phyloP scores from a whole-genome alignment of 2,888 invertebrate genomes.

The Cryptophagus acutangulus region DNA sequence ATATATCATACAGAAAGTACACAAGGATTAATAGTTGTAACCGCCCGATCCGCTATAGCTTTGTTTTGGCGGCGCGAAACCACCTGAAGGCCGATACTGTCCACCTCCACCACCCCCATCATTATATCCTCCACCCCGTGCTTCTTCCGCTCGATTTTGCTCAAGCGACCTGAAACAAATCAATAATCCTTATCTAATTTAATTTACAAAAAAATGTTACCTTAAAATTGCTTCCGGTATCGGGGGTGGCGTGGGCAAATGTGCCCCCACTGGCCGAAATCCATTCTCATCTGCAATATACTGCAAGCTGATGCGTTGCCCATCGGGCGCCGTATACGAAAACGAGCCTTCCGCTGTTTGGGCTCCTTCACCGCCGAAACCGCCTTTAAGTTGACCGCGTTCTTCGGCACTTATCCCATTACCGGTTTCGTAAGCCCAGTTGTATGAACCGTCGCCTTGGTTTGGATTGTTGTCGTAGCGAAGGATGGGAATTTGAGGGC shows the following conservation, averaged over 20 bases:
- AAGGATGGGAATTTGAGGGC: constrained; percentile 39
- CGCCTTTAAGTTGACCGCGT: constrained; percentile 46
- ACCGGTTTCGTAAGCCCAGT: constrained; percentile 53
- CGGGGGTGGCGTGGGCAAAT: constrained; percentile 57
- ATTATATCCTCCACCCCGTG: constrained; percentile 17
- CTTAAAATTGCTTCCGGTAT: constrained; percentile 56
- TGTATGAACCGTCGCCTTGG: constrained; percentile 40
- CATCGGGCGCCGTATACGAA: constrained; percentile 57
- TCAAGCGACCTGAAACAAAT: constrained; percentile 31
- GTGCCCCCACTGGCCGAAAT: constrained; percentile 53
- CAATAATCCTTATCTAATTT: no score
- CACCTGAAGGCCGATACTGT: constrained; percentile 31
- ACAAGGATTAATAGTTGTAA: constrained; percentile 6
- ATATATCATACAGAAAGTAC: not conserved
- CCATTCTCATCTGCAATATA: constrained; percentile 58
- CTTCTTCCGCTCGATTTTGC: constrained; percentile 32
- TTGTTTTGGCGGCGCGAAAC: constrained; percentile 12
- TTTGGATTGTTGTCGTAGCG: constrained; percentile 38
- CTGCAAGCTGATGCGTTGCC: constrained; percentile 52
- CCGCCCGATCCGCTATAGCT: constrained; percentile 5
- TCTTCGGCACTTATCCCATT: constrained; percentile 44
- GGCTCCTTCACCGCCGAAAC: no score
- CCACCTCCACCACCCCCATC: constrained; percentile 29
- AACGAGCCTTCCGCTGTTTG: constrained; percentile 52
- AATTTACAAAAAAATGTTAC: constrained; percentile 25